Base-by-base conservation (phyloP, 2,113 vertebrate species). In the Rhineura floridana region DNA sequence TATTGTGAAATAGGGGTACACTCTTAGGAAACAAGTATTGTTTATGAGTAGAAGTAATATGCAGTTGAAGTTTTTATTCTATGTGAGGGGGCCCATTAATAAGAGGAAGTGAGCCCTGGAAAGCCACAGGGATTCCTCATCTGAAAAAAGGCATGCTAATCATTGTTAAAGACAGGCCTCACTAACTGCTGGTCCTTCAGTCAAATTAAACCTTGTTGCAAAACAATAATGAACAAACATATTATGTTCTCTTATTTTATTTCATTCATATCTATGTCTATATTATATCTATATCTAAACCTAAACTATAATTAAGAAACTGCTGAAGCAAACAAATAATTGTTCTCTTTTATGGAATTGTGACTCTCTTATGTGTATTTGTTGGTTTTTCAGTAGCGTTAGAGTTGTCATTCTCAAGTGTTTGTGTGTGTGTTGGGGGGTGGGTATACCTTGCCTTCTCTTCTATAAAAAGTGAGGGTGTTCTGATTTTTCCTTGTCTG, bases 1-100 rank as follows among this genome's bases (percentile, higher is more conserved):
- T 87, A 82, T 48, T 55, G 70, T 30, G 69, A 87, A 87, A 82
- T 82, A 36, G 39, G 80, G 52, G 52, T 48, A 36, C 21, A 62
- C 42, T 21, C 69, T 25, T 75, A 36, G 69, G 86, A 87, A 75
- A 72, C 79, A 75, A 46, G 23, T n/a, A 50, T 48, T 52, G 52
- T 82, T 62, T 75, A 87, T 75, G 69, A 81, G 67, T 55, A 21
- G 50, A 75, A 75, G 30, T 73, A 63, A 46, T 62, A 81, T 62
- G 39, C 42, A 6, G 42, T 11, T 73, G 86, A 87, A 46, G 65
- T 28, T 87, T 69, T 87, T 52, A 52, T 73, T 81, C 77, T n/a
- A 6, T 65, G 72, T 30, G 3, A 30, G 36, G 25, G 30, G 48
- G 50, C 17, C 65, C 69, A 82, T 81, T 82, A 82, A 87, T 46